phyloP scores from a whole-genome alignment of 2,113 vertebrate genomes.

The Empidonax traillii region DNA sequence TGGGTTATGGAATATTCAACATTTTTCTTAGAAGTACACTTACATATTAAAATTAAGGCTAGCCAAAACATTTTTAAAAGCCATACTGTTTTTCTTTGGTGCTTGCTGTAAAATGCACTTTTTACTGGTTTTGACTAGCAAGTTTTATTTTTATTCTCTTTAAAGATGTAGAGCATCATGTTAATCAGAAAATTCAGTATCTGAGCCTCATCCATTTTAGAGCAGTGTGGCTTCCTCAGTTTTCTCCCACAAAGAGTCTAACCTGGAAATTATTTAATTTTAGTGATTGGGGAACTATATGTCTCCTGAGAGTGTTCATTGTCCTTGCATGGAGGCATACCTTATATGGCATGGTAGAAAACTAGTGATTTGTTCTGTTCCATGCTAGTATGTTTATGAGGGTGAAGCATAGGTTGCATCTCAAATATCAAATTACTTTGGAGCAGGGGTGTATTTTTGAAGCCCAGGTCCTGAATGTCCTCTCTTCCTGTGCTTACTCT shows the following conservation, averaged over 20 bases:
- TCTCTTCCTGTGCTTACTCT: background rate
- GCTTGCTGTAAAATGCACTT: background rate
- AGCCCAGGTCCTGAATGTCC: background rate
- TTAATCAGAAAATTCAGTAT: background rate
- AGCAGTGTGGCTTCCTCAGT: background rate
- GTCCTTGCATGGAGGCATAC: background rate
- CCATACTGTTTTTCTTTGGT: background rate
- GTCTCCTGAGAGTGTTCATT: background rate
- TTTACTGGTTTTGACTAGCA: background rate
- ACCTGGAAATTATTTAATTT: background rate
- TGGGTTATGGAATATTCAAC: background rate
- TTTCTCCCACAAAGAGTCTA: background rate
- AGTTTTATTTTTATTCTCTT: background rate
- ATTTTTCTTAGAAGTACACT: background rate
- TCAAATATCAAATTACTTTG: background rate
- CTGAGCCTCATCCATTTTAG: background rate
- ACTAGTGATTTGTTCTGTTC: background rate
- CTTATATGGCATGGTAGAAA: background rate
- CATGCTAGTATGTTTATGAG: background rate
- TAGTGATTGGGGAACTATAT: background rate
- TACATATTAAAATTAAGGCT: background rate
- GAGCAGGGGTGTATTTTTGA: background rate
- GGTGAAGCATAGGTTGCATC: rapidly evolving
- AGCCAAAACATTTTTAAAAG: background rate
- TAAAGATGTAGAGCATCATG: background rate